Conservation (phyloP, 2,797 vertebrate species). For the Pangasius macronema region DNA sequence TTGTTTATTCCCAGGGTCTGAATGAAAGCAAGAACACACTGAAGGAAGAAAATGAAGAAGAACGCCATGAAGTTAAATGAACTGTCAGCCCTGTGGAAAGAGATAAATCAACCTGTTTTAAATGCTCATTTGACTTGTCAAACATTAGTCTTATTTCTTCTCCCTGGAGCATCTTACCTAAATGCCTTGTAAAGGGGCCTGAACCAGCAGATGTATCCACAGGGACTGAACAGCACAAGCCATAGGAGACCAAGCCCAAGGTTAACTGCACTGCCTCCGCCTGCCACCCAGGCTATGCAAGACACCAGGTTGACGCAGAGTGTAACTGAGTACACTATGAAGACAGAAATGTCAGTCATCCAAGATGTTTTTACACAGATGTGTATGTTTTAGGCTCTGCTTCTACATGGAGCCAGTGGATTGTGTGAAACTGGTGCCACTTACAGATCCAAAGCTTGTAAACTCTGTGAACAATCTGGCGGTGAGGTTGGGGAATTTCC, state of each 20-base stretch:
- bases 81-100: conserved; percentile 85
- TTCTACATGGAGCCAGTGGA: background rate
- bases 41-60: conserved; percentile 93
- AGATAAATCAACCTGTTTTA: conserved; percentile 14
- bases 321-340: conserved; percentile 86
- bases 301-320: conserved; percentile 85
- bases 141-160: background rate
- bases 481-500: conserved; percentile 86
- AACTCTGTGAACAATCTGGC: conserved; percentile 82
- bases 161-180: conserved; percentile 71
- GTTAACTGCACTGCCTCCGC: conserved; percentile 77
- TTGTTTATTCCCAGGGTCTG: conserved; percentile 84
- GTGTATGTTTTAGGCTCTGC: background rate
- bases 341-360: conserved; percentile 12
- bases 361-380: background rate
- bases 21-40: conserved; percentile 83
- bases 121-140: background rate
- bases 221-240: conserved; percentile 91
- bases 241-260: conserved; percentile 90
- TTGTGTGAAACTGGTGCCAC: conserved; percentile 52
- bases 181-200: conserved; percentile 95
- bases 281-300: conserved; percentile 94
- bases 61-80: conserved; percentile 98
- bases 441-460: conserved; percentile 93
- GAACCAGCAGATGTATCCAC: conserved; percentile 94